Evolutionary conservation across 2,888 invertebrate genomes (phyloP).

Genomic region (Venusia cambrica): DNA sequence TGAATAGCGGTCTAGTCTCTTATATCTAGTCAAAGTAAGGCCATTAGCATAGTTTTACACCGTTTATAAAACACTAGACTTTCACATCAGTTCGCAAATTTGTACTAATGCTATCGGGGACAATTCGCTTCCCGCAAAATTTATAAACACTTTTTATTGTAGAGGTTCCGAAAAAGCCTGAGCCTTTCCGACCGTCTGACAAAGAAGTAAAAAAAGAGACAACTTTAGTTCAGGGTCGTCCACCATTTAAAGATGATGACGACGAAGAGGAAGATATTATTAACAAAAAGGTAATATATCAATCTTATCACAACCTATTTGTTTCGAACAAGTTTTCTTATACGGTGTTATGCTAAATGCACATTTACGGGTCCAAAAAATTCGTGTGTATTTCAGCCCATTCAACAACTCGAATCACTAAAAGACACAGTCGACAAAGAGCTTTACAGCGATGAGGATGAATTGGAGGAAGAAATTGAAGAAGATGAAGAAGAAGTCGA

Average conservation of each 20-base stretch:
- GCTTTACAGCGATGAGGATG: conserved; percentile 63
- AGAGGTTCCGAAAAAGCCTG: conserved; percentile 39
- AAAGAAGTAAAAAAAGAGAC: conserved; percentile 36
- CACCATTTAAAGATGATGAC: conserved; percentile 43
- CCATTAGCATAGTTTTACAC: too few species aligned
- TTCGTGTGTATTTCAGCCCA: conserved; percentile 35
- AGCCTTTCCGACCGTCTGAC: conserved; percentile 34
- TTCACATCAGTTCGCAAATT: too few species aligned
- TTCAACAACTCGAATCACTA: conserved; percentile 26
- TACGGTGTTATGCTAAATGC: too few species aligned
- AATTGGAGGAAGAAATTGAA: conserved; percentile 53
- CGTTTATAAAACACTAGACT: too few species aligned
- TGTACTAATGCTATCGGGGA: too few species aligned
- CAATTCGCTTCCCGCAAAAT: too few species aligned
- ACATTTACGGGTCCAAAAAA: too few species aligned
- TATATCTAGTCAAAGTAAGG: too few species aligned
- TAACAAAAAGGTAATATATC: conserved; percentile 36
- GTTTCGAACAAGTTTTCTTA: too few species aligned
- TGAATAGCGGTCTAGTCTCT: too few species aligned
- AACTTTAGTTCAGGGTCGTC: conserved; percentile 37
- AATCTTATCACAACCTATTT: too few species aligned
- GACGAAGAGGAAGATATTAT: conserved; percentile 43
- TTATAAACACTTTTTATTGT: conserved; percentile 31
- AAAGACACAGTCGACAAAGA: conserved; percentile 49
- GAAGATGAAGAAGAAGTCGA: conserved; percentile 46